Conservation (phyloP, 2,113 vertebrate species). For the Catharus minimus region DNA sequence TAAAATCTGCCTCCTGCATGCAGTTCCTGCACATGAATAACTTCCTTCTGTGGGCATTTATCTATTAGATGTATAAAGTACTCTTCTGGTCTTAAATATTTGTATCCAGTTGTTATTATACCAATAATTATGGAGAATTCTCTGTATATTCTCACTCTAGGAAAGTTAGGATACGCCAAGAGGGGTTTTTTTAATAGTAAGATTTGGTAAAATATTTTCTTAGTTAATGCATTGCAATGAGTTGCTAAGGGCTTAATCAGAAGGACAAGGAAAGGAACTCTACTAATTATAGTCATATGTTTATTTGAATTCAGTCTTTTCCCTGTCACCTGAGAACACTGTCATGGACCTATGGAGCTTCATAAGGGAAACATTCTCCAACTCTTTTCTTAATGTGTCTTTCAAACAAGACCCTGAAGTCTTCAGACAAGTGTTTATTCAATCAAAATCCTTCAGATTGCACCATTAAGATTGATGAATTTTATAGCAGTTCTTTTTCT, state of each 20-base stretch:
- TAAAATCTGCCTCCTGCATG: neutral
- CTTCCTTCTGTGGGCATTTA: neutral
- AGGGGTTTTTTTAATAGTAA: neutral
- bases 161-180: neutral
- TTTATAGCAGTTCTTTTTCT: slow-evolving; percentile 39
- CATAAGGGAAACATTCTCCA: neutral
- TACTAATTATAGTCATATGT: neutral
- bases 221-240: neutral
- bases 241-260: neutral
- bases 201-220: neutral
- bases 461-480: slow-evolving; percentile 66
- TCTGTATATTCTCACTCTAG: neutral
- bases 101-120: slow-evolving; percentile 48
- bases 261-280: neutral
- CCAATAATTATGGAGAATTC: slow-evolving; percentile 49
- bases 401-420: slow-evolving; percentile 48
- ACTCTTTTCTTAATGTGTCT: slow-evolving; percentile 47
- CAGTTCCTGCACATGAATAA: neutral
- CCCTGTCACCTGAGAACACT: neutral
- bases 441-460: slow-evolving; percentile 40
- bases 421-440: slow-evolving; percentile 50
- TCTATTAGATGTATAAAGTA: slow-evolving; percentile 21
- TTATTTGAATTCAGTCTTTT: slow-evolving; percentile 5
- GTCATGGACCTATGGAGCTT: slow-evolving; percentile 7
- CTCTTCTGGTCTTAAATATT: slow-evolving; percentile 55